Percentiles rank a stretch among this genome's conserved stretches.
Conservation (phyloP, 2,113 vertebrate genomes). For the Hemibagrus wyckioides region DNA sequence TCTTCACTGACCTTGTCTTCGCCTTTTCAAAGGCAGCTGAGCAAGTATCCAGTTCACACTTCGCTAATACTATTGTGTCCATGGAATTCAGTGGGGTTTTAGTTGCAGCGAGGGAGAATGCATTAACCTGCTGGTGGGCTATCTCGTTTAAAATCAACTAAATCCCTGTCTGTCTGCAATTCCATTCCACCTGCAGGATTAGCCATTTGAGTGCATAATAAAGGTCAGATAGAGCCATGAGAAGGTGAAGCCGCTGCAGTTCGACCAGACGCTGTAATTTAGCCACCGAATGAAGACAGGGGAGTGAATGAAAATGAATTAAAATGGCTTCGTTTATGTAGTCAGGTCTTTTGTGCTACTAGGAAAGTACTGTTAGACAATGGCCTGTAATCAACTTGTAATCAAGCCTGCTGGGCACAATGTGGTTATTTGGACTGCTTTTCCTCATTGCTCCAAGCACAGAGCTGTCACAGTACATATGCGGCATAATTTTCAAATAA, state of each 20-base stretch:
- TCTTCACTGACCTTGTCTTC: constrained; percentile 54
- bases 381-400: constrained; percentile 50
- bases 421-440: constrained; percentile 22
- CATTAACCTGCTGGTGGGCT: constrained; percentile 55
- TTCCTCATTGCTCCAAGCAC: constrained; percentile 2
- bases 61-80: constrained; percentile 50
- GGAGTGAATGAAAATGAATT: constrained; percentile 45
- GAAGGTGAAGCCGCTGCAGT: constrained; percentile 40
- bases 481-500: constrained; percentile 19
- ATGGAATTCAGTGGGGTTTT: constrained; percentile 52
- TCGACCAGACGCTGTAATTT: constrained; percentile 43
- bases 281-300: constrained; percentile 39
- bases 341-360: constrained; percentile 31
- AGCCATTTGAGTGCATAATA: constrained; percentile 63
- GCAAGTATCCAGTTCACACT: constrained; percentile 46
- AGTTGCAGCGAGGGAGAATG: constrained; percentile 51
- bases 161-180: constrained; percentile 56
- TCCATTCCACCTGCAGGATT: constrained; percentile 60
- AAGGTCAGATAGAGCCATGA: constrained; percentile 54
- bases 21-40: constrained; percentile 44
- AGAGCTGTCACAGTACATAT: constrained; percentile 31
- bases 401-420: constrained; percentile 39
- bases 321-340: constrained; percentile 50
- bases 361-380: constrained; percentile 38
- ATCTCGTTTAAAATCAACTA: constrained; percentile 63